phyloP scores from a whole-genome alignment of 2,797 vertebrate species.

The Amazona ochrocephala region DNA sequence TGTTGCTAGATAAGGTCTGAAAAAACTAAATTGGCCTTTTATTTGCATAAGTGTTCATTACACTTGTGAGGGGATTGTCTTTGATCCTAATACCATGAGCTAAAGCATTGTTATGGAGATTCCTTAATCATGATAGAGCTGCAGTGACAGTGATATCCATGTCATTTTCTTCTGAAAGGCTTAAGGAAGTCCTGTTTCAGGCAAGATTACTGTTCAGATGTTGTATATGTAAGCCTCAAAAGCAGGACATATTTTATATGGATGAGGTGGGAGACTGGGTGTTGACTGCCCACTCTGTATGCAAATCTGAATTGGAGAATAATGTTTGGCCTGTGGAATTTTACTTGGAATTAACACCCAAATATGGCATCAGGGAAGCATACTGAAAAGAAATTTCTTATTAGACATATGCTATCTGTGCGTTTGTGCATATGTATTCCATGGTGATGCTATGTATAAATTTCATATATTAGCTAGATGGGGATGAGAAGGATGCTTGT shows the following conservation, averaged over 20 bases:
- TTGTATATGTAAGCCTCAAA: not conserved
- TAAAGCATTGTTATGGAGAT: not conserved
- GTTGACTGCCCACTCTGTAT: not conserved
- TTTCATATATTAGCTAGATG: not conserved
- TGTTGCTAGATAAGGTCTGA: not conserved
- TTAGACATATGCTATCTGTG: not conserved
- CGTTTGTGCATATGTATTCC: not conserved
- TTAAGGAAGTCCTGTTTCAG: not conserved
- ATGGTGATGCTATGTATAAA: not conserved
- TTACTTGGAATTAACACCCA: slow-evolving; percentile 8
- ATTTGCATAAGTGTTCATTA: not conserved
- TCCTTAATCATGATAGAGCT: not conserved
- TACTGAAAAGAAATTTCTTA: not conserved
- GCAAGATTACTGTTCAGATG: not conserved
- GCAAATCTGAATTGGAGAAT: not conserved
- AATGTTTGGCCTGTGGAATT: slow-evolving; percentile 21
- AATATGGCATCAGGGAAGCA: not conserved
- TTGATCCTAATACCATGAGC: not conserved
- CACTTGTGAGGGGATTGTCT: not conserved
- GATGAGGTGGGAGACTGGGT: not conserved
- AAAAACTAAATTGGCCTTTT: not conserved
- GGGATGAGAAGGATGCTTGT: not conserved
- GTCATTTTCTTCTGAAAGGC: not conserved
- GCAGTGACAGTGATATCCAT: not conserved
- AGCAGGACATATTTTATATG: not conserved